Conservation (phyloP, 2,113 vertebrate genomes). For the Crotophaga sulcirostris region DNA sequence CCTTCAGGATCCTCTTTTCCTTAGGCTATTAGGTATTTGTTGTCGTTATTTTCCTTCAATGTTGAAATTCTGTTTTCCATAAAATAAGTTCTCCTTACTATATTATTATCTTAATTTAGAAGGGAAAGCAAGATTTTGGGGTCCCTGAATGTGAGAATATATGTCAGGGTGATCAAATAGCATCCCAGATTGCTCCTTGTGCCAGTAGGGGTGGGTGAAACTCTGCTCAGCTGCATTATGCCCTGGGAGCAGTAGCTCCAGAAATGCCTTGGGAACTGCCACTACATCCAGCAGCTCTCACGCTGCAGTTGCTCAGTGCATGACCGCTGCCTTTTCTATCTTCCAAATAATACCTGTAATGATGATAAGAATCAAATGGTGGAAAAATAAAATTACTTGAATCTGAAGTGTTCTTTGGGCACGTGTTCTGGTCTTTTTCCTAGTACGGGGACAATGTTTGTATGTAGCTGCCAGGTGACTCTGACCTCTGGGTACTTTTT, state of each 20-base stretch:
- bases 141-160: not conserved
- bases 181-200: not conserved
- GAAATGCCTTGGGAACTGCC: rapidly evolving
- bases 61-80: not conserved
- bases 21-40: not conserved
- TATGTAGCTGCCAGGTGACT: not conserved
- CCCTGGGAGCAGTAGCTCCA: not conserved
- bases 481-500: not conserved
- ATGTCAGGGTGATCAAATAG: not conserved
- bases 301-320: rapidly evolving
- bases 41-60: not conserved
- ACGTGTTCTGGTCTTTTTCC: not conserved
- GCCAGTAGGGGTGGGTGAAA: not conserved
- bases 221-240: rapidly evolving
- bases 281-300: rapidly evolving
- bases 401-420: not conserved
- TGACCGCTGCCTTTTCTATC: not conserved
- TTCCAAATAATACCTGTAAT: not conserved
- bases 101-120: not conserved
- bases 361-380: not conserved
- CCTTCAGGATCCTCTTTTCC: not conserved
- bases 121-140: not conserved
- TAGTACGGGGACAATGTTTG: not conserved
- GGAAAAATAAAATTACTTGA: not conserved
- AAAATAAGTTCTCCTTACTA: not conserved